A percentile compares a stretch with the other conserved stretches of the same genome.
Conservation (phyloP, 2,888 invertebrate species). For the Leptogaster cylindrica region DNA sequence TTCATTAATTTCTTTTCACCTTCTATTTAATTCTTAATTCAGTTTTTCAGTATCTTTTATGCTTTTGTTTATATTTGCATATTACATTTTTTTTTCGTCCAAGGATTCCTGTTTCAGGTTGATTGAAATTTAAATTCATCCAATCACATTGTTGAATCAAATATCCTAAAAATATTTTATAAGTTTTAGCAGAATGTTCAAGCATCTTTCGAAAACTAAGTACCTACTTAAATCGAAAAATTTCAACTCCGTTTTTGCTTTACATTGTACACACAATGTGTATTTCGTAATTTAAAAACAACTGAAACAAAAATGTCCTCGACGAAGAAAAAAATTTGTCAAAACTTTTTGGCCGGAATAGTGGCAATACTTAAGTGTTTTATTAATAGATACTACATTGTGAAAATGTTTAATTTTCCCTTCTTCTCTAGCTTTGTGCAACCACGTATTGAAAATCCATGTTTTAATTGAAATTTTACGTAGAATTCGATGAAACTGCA, state of each 20-base stretch:
- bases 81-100: not conserved
- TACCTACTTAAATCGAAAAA: too few relatives aligned
- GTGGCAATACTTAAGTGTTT: constrained; percentile 43
- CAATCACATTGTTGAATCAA: not conserved
- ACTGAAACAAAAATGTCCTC: too few relatives aligned
- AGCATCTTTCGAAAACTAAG: too few relatives aligned
- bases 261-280: too few relatives aligned
- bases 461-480: not conserved
- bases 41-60: constrained; percentile 14
- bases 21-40: constrained; percentile 11
- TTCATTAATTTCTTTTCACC: too few relatives aligned
- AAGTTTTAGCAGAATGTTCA: not conserved
- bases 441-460: not conserved
- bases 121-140: not conserved
- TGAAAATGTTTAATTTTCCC: too few relatives aligned
- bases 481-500: not conserved
- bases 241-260: too few relatives aligned
- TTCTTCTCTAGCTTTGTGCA: too few relatives aligned
- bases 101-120: constrained; percentile 10
- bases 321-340: constrained; percentile 10
- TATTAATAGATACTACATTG: too few relatives aligned
- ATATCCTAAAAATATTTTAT: not conserved
- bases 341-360: constrained; percentile 42
- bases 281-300: too few relatives aligned
- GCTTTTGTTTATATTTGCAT: constrained; percentile 11